Evolutionary conservation across 2,888 invertebrate genomes (phyloP), one percentile per base, ranked within the genome.

Genomic region (Hydrotaea cyrtoneurina): DNA sequence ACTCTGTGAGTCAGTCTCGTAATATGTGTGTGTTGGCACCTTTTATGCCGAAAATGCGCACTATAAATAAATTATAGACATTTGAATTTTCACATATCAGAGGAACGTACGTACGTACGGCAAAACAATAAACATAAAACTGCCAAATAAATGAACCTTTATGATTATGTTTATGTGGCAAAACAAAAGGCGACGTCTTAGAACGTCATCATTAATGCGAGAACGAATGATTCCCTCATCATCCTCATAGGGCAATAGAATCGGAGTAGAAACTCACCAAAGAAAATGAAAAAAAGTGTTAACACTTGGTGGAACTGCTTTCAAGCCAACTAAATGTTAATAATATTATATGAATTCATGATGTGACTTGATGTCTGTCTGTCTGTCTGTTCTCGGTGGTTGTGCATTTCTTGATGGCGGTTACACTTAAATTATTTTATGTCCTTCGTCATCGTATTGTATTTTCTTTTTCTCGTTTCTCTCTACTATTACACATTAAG

Each of bases 111-210:
- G 39, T 55, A 57, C 36, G 55, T 31, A 50, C 4, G 15, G 26
- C 31, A 31, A 43, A 11, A 85, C 43, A 80, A 69, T 74, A 69
- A 73, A 79, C 73, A 77, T 71, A 79, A 62, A 82, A 82, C 36
- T 72, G 76, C 64, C 62, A 77, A 74, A 82, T 79, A 85, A 85
- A 82, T 79, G 81, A 85, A 85, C 85, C 77, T 82, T 80, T 80
- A 74, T 74, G 77, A 59, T 74, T 73, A 75, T 72, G 78, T 23
- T 26, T 23, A 23, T 59, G 59, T 15, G 23, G 2, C 19, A 19
- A n/a, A n/a, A 39, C 66, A 69, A 80, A 82, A 85, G 62, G 69
- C 82, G 73, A 71, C 81, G 85, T 82, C 82, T 82, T 82, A 82
- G 85, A 80, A 85, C 79, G 82, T 81, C 78, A 76, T 73, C 31